phyloP scores from a whole-genome alignment of 2,113 vertebrate genomes.

The mouse (Mus musculus) region DNA sequence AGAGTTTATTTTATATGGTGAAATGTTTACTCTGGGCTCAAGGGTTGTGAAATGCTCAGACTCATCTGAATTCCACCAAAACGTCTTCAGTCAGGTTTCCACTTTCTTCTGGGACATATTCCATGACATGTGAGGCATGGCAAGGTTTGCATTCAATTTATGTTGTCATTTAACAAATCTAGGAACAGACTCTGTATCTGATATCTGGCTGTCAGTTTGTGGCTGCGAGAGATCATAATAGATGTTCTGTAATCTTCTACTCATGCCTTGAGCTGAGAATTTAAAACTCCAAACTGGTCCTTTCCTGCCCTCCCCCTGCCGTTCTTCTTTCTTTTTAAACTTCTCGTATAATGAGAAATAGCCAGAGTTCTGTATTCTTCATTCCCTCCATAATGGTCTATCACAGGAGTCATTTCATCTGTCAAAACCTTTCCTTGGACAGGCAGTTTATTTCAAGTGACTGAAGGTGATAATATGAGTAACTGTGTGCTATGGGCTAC shows the following conservation, averaged over 20 bases:
- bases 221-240: background rate
- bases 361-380: background rate
- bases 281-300: constrained; percentile 3
- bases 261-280: background rate
- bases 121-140: background rate
- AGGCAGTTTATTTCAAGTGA: constrained; percentile 19
- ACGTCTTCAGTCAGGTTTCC: background rate
- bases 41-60: too few species aligned
- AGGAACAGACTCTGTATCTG: background rate
- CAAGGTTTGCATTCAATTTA: constrained; percentile 6
- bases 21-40: background rate
- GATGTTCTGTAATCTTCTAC: background rate
- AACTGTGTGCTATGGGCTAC: background rate
- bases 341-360: background rate
- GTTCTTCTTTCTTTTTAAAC: background rate
- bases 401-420: background rate
- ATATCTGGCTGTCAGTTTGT: constrained; percentile 1
- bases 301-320: background rate
- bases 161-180: constrained; percentile 24
- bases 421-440: background rate
- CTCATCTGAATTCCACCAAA: background rate
- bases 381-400: background rate
- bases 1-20: background rate
- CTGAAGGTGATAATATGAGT: background rate
- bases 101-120: background rate